Evolutionary conservation across 2,888 invertebrate genomes (phyloP), one percentile per base, ranked within the genome.

Genomic region (Amphipoea lucens): DNA sequence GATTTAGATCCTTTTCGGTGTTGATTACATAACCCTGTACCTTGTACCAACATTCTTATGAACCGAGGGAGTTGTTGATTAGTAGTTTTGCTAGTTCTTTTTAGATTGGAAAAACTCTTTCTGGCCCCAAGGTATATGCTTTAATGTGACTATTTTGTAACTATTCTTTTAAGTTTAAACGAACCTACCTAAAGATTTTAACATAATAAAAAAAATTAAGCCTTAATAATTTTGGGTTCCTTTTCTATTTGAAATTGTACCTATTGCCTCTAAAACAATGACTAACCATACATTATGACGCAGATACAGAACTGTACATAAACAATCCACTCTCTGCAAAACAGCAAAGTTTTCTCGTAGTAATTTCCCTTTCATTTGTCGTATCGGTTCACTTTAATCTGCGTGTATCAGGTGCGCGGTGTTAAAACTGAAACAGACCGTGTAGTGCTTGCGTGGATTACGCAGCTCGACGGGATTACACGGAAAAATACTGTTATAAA

Each of bases 361-460:
- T 74, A 66, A 87, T 79, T 75, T 71, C 68, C 66, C 81, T 89
- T 79, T 79, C 75, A 81, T 87, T 81, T 76, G 68, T 73, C 84
- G 84, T 84, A 78, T 79, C 76, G 71, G 77, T 87, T 89, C 88
- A 71, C 66, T 81, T 89, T 89, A 89, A 89, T 89, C 78, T 77
- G 48, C 68, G 62, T 51, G 74, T 77, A 78, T 74, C 71, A 63
- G 67, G 78, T 83, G 76, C 40, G 70, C n/a, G 65, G 78, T 76
- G 79, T 88, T 88, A 80, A 69, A 82, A 82, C 69, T 71, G 74
- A 80, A 88, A 78, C 76, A 51, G 76, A 76, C 81, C 66, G 79
- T 82, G 81, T 70, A 69, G n/a, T 80, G 65, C 29, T 78, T 68
- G 54, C 67, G 67, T 71, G 66, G 75, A 76, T 85, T 71, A 78